Conservation (phyloP, 1,140 invertebrate species). For the Lepeophtheirus salmonis region DNA sequence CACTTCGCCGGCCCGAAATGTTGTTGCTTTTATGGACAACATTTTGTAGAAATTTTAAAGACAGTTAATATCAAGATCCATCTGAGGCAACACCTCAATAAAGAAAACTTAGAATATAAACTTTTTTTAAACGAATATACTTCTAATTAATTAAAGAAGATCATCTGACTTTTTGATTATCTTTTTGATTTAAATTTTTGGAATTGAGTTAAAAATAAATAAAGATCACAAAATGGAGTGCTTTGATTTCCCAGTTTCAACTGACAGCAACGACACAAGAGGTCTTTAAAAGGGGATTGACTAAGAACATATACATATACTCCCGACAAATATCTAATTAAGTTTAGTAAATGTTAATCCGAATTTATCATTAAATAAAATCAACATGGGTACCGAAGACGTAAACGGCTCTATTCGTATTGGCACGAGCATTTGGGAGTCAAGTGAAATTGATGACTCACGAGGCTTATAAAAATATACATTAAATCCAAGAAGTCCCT, state of each 20-base stretch:
- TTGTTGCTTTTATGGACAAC: background rate
- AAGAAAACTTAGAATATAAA: too few species aligned
- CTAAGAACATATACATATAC: too few species aligned
- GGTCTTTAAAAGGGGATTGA: slow-evolving; percentile 6
- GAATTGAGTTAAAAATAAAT: too few species aligned
- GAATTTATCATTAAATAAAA: background rate
- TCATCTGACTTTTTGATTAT: too few species aligned
- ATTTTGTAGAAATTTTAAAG: background rate
- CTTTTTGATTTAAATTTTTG: too few species aligned
- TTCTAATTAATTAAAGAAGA: too few species aligned
- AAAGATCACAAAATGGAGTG: background rate
- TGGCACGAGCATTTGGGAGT: background rate
- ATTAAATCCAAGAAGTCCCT: background rate
- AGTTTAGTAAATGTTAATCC: background rate
- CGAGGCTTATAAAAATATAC: slow-evolving; percentile 1
- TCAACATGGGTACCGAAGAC: background rate
- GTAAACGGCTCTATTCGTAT: background rate
- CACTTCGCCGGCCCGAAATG: background rate
- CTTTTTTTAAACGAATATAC: too few species aligned
- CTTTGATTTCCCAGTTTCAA: background rate
- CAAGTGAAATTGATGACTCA: slow-evolving; percentile 1
- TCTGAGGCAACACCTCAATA: background rate
- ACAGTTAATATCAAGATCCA: background rate
- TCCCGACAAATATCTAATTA: too few species aligned
- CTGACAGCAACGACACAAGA: slow-evolving; percentile 6